A percentile compares a stretch with the other conserved stretches of the same genome.
Evolutionary conservation across 2,888 invertebrate genomes (phyloP).

Genomic region (Romanomermis culicivorax): DNA sequence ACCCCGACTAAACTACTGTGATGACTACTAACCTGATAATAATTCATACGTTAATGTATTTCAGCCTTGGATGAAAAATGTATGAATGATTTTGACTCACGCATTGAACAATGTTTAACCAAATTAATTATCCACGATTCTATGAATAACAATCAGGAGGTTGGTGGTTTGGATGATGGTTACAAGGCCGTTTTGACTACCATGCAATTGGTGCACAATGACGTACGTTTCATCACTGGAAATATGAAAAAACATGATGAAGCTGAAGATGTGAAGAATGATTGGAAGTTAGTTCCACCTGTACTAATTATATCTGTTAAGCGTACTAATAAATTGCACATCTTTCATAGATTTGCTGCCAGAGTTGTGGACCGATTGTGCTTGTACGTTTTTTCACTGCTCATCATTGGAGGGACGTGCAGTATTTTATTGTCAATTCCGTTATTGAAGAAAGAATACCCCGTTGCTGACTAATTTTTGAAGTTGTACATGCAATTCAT

Average conservation of each 20-base stretch:
- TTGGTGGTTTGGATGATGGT: background rate
- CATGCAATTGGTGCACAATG: background rate
- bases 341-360: background rate
- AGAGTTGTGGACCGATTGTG: conserved; percentile 24
- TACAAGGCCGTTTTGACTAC: background rate
- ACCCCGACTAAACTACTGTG: no score
- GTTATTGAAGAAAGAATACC: no score
- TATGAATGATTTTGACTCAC: no score
- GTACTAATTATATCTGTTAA: background rate
- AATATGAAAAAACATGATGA: conserved; percentile 23
- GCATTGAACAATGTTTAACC: no score
- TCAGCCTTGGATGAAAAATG: no score
- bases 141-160: no score
- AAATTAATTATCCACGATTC: no score
- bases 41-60: no score
- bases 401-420: conserved; percentile 22
- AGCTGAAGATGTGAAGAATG: conserved; percentile 23
- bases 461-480: no score
- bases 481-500: no score
- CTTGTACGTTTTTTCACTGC: conserved; percentile 24
- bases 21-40: no score
- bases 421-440: conserved; percentile 22
- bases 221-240: conserved; percentile 19
- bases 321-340: background rate
- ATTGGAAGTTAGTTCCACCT: conserved; percentile 15